phyloP scores from a whole-genome alignment of 2,113 vertebrate genomes.

The Lophotis ruficrista region DNA sequence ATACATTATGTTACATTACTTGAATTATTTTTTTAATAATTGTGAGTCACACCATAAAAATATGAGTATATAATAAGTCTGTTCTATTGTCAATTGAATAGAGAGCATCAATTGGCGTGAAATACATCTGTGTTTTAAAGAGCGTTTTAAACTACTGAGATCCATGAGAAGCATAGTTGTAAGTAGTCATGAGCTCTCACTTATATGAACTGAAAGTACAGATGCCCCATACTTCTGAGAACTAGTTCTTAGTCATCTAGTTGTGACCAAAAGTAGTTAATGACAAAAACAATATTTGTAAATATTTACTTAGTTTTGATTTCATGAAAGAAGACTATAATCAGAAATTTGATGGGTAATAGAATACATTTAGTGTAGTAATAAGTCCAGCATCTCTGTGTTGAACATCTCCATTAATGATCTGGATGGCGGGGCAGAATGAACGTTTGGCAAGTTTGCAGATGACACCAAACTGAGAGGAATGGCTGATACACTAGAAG shows the following conservation, averaged over 20 bases:
- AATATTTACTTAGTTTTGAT: background rate
- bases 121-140: background rate
- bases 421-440: background rate
- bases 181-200: background rate
- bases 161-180: background rate
- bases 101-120: background rate
- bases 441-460: background rate
- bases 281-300: background rate
- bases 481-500: background rate
- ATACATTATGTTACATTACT: background rate
- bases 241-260: background rate
- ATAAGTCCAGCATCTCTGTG: background rate
- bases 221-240: background rate
- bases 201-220: background rate
- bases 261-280: background rate
- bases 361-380: background rate
- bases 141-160: background rate
- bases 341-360: background rate
- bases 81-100: background rate
- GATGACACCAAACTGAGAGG: background rate
- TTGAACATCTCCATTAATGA: background rate
- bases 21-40: slow-evolving; percentile 13
- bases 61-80: background rate
- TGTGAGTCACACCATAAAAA: slow-evolving; percentile 1
- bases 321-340: background rate